Evolutionary conservation across 2,888 invertebrate species (phyloP).

Genomic region (Portevinia maculata): DNA sequence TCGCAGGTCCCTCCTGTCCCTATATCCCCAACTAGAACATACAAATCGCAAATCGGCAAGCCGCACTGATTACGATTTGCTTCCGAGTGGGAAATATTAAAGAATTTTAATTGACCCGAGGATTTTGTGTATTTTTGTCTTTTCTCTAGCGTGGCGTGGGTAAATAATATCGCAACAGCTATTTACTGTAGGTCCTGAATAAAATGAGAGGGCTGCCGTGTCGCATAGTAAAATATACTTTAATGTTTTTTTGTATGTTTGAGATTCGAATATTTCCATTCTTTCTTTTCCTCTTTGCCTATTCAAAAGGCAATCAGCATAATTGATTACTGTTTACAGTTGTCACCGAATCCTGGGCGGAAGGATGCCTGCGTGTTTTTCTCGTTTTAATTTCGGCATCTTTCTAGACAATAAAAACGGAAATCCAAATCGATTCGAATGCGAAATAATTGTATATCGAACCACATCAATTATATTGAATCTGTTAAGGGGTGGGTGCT

Average conservation of each 20-base stretch:
- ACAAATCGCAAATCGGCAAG: constrained; percentile 71
- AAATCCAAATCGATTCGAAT: constrained; percentile 30
- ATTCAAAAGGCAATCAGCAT: constrained; percentile 69
- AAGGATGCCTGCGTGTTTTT: constrained; percentile 15
- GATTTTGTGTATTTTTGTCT: constrained; percentile 27
- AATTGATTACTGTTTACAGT: constrained; percentile 66
- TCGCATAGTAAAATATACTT: constrained; percentile 37
- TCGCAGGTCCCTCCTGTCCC: constrained; percentile 5
- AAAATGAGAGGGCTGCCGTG: constrained; percentile 6
- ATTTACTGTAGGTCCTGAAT: constrained; percentile 1
- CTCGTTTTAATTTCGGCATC: constrained; percentile 21
- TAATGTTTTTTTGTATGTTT: constrained; percentile 31
- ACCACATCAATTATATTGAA: constrained; percentile 52
- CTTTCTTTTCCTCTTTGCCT: constrained; percentile 1
- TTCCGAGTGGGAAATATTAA: constrained; percentile 47
- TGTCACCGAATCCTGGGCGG: constrained; percentile 25
- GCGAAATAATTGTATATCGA: constrained; percentile 62
- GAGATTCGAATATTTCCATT: not conserved
- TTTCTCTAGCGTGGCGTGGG: not conserved
- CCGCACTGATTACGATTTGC: constrained; percentile 59
- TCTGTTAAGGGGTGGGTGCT: not conserved
- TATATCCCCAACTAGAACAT: constrained; percentile 20
- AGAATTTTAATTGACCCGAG: constrained; percentile 68
- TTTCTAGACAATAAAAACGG: not conserved
- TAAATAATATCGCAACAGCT: constrained; percentile 35